Base-by-base conservation (phyloP, 2,888 invertebrate species). In the Noctua janthe region DNA sequence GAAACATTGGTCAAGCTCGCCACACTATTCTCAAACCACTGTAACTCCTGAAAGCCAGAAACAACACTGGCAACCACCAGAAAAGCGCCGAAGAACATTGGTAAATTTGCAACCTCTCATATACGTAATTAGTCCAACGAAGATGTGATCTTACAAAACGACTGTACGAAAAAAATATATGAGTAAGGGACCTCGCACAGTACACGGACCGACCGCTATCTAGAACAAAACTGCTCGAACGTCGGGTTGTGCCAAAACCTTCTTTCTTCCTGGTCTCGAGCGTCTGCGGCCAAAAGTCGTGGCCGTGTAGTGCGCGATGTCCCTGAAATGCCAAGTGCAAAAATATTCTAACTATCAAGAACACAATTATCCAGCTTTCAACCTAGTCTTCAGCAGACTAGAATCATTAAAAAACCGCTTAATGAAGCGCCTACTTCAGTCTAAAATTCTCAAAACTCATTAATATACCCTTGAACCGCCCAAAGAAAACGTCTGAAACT, bases 401-500 rank as follows among this genome's bases (percentile, higher is more conserved):
- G 1, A 74, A 81, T 75, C 39, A 73, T 67, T 67, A 80, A 43
- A 72, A n/a, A n/a, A 67, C 49, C 39, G 29, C 17, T 13, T 43
- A 49, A 67, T 67, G 29, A 67, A 73, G 35, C 51, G 56, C 49
- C 56, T 64, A 43, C 17, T 20, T 23, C 69, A 69, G 69, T n/a
- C n/a, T 73, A 59, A 71, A 78, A 83, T 73, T 51, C 10, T 54
- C 43, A 70, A 71, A 85, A 70, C 66, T 78, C 71, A 74, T 78
- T 70, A 73, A 56, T 83, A 29, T 54, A 69, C 54, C 67, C 74
- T 70, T 56, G 23, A 76, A 66, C 51, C 13, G 23, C 20, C 72
- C 15, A 17, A 64, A 75, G 70, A 83, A 66, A 79, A 82, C 13
- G 39, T 54, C 67, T 64, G 51, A 66, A 83, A 86, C 85, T 70